These are phyloP conservation scores for Sus scrofa DNA, from an alignment of 2,113 vertebrate species.

Conservation along the genomic window T2T-Sscrofa CM000817.6:77307001-77307500, in stretches of 20 bases:
- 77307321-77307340: not conserved
- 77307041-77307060: rapidly evolving
- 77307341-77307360: not conserved
- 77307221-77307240: not conserved
- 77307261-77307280: not conserved
- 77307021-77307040: not conserved
- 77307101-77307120: not conserved
- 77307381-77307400: not conserved
- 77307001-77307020: not conserved
- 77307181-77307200: too few species aligned
- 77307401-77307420: not conserved
- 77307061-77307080: not conserved
- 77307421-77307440: not conserved
- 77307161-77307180: not conserved
- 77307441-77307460: too few species aligned
- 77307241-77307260: not conserved
- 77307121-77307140: not conserved
- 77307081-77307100: not conserved
- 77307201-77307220: not conserved
- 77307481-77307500: not conserved
- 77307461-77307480: rapidly evolving
- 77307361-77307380: not conserved
- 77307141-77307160: not conserved
- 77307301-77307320: not conserved
- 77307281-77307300: not conserved